A percentile compares a stretch with the other conserved stretches of the same genome.
phyloP scores from a whole-genome alignment of 2,888 invertebrate genomes.

The Papilio gigon region DNA sequence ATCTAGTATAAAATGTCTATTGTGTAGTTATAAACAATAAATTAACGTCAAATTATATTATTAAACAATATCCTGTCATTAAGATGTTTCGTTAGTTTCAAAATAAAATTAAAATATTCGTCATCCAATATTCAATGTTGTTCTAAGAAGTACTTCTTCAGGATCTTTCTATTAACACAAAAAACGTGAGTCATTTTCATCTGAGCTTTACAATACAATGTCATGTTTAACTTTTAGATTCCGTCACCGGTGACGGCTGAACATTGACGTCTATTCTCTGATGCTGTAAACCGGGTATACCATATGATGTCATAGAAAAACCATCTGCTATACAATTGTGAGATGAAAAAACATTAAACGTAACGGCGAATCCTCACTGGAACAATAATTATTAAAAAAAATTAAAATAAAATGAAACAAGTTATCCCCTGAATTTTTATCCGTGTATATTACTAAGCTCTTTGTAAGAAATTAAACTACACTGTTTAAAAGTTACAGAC shows the following conservation, averaged over 20 bases:
- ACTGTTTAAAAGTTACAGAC: no score
- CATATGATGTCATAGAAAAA: slow-evolving; percentile 20
- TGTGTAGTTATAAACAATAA: no score
- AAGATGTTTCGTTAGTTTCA: no score
- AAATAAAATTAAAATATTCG: no score
- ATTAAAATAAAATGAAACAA: background rate
- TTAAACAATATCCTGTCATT: no score
- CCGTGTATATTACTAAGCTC: no score
- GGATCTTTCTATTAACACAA: background rate
- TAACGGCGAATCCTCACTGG: background rate
- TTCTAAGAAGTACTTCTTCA: background rate
- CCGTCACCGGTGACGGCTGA: background rate
- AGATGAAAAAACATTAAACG: background rate
- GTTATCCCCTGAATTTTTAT: no score
- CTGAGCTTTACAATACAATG: background rate
- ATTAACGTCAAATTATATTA: no score
- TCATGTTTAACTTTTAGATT: background rate
- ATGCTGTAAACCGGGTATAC: slow-evolving; percentile 4
- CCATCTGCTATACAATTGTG: background rate
- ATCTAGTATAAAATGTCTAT: no score
- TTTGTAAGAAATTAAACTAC: no score
- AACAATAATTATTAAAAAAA: background rate
- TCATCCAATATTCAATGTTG: background rate
- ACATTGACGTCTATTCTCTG: slow-evolving; percentile 12
- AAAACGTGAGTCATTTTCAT: background rate